A percentile compares a stretch with the other conserved stretches of the same genome.
Conservation (phyloP, 2,888 invertebrate species). For the Nomada fabriciana region DNA sequence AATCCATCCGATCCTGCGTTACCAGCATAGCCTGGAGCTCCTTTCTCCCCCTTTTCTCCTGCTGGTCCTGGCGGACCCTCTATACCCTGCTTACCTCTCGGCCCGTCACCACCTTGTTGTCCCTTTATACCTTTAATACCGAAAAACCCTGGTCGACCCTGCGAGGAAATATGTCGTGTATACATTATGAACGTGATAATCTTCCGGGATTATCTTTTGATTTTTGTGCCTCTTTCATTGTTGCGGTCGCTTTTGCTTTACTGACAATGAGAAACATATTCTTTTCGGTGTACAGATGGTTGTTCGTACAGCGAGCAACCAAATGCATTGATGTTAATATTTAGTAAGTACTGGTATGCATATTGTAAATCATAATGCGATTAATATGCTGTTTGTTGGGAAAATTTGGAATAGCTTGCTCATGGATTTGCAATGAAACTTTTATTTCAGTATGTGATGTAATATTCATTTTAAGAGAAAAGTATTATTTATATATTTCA, state of each 20-base stretch:
- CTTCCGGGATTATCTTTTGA: background rate
- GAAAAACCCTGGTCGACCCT: conserved; percentile 81
- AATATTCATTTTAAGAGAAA: background rate
- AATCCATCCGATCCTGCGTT: conserved; percentile 89
- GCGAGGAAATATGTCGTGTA: conserved; percentile 10
- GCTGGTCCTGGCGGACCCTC: conserved; percentile 86
- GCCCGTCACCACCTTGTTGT: conserved; percentile 90
- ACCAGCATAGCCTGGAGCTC: conserved; percentile 92
- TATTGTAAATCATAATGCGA: too few relatives aligned
- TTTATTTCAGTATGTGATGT: too few relatives aligned
- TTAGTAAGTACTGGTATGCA: too few relatives aligned
- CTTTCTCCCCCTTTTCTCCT: conserved; percentile 94
- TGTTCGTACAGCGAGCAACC: too few relatives aligned
- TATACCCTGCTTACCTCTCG: conserved; percentile 86
- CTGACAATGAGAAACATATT: background rate
- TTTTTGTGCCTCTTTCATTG: background rate
- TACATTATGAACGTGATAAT: conserved; percentile 29
- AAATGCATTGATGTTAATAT: too few relatives aligned
- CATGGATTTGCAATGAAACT: too few relatives aligned
- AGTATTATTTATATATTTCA: background rate
- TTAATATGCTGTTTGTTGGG: too few relatives aligned
- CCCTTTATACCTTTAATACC: conserved; percentile 87
- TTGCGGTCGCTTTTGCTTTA: background rate
- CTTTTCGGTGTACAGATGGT: background rate
- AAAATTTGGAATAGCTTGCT: too few relatives aligned